phyloP scores from a whole-genome alignment of 1,140 invertebrate species.

The Sycophaga agraensis region DNA sequence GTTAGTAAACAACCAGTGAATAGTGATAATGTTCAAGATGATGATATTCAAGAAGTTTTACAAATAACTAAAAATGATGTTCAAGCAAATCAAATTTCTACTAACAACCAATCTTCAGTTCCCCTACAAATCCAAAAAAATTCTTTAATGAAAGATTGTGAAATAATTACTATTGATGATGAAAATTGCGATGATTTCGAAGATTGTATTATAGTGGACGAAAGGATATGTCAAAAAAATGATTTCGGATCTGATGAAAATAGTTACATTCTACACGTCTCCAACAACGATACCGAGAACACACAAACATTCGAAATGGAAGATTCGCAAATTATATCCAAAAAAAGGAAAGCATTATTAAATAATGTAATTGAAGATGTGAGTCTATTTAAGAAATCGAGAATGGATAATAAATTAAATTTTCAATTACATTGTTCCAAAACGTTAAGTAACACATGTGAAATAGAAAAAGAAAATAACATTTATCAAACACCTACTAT shows the following conservation, averaged over 20 bases:
- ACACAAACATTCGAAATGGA: too few relatives aligned
- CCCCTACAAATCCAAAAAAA: background rate
- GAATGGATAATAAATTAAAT: background rate
- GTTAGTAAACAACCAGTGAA: background rate
- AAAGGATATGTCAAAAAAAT: background rate
- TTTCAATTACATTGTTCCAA: background rate
- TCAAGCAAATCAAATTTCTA: background rate
- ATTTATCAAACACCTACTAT: background rate
- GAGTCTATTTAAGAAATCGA: background rate
- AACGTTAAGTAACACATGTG: too few relatives aligned
- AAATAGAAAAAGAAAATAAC: background rate
- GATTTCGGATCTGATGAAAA: background rate
- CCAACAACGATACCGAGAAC: background rate
- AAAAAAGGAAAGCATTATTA: too few relatives aligned
- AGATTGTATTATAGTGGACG: slow-evolving; percentile 14
- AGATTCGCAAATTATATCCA: too few relatives aligned
- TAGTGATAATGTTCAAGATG: slow-evolving; percentile 18
- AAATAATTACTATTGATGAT: slow-evolving; percentile 15
- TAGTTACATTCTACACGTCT: background rate
- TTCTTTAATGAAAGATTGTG: background rate
- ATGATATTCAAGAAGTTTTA: slow-evolving; percentile 36
- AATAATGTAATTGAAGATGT: background rate
- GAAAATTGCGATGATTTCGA: background rate
- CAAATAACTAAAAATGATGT: slow-evolving; percentile 18
- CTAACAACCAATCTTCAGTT: background rate